Percentiles rank a stretch among this genome's conserved stretches.
phyloP scores from a whole-genome alignment of 2,797 vertebrate species.

The Tangara arthus region DNA sequence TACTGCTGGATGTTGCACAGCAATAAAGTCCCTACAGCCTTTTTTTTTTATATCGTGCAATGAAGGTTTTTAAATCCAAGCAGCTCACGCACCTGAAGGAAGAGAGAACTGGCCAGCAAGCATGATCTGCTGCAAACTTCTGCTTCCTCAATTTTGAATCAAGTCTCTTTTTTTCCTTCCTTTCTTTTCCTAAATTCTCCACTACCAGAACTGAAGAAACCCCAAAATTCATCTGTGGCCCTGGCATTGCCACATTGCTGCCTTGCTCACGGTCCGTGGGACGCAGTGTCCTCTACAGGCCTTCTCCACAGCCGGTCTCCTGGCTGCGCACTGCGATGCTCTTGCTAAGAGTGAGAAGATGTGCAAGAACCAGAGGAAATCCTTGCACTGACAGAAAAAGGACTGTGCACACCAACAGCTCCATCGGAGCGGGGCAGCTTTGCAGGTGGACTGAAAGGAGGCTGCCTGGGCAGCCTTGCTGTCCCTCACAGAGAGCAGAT shows the following conservation, averaged over 20 bases:
- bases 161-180: accelerated
- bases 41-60: not conserved
- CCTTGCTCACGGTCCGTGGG: not conserved
- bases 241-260: not conserved
- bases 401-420: not conserved
- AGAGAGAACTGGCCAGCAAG: not conserved
- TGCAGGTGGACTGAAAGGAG: not conserved
- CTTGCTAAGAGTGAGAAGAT: not conserved
- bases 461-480: not conserved
- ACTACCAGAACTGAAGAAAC: not conserved
- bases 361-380: not conserved
- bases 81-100: not conserved
- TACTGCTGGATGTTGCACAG: not conserved
- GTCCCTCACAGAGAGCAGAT: not conserved
- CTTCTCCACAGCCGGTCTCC: accelerated
- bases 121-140: not conserved
- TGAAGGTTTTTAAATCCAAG: not conserved
- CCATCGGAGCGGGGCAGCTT: accelerated
- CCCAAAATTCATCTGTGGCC: not conserved
- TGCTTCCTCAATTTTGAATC: not conserved
- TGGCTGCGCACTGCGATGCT: accelerated
- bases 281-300: not conserved
- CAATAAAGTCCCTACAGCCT: not conserved
- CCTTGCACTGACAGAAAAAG: not conserved
- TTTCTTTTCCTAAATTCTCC: not conserved